These are phyloP conservation scores for Zapus hudsonius DNA, from an alignment of 2,113 vertebrate species.

Conservation along the genomic window DNA sequence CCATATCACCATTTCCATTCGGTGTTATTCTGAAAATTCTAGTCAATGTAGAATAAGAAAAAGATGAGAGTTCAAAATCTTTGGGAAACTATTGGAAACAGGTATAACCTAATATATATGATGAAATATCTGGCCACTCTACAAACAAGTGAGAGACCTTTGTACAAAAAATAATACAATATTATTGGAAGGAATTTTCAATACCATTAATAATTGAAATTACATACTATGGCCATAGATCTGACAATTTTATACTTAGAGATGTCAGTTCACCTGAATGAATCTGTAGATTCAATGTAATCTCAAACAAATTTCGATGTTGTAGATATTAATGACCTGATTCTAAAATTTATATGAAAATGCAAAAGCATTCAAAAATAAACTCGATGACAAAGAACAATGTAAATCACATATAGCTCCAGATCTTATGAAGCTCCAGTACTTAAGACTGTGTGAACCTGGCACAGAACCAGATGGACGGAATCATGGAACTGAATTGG, in stretches of 20 bases:
- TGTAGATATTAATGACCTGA: background rate
- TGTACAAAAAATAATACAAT: background rate
- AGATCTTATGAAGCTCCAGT: background rate
- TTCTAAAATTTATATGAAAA: background rate
- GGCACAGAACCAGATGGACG: background rate
- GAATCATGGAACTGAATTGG: too few relatives aligned
- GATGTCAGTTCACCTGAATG: background rate
- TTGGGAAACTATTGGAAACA: background rate
- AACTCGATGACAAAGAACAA: background rate
- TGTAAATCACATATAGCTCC: background rate
- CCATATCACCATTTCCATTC: background rate
- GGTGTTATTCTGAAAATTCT: background rate
- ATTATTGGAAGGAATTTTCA: background rate
- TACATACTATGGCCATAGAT: background rate
- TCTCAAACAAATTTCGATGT: background rate
- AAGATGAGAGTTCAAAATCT: background rate
- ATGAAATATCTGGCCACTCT: background rate
- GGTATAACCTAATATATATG: background rate
- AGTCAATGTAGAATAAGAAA: background rate
- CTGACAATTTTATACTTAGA: background rate
- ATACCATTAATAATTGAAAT: background rate
- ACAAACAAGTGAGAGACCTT: background rate
- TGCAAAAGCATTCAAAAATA: background rate
- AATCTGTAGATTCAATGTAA: background rate
- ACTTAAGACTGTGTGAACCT: too few relatives aligned